Percentiles rank a stretch among this genome's conserved stretches.
These are phyloP conservation scores for Cheumatopsyche charites DNA, from an alignment of 1,140 invertebrate genomes.

Conservation along the genomic window DNA sequence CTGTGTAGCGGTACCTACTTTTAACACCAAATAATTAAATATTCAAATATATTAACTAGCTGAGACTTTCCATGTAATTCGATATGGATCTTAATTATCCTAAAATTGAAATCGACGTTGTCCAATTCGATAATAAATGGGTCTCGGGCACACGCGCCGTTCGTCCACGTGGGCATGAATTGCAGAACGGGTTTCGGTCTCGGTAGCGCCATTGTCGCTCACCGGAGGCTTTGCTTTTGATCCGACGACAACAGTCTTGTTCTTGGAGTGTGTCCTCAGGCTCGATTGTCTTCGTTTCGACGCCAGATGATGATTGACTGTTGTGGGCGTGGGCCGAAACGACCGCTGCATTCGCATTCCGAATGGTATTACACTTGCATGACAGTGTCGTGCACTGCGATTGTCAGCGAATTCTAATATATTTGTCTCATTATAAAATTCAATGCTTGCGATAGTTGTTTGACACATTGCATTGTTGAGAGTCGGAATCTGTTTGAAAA, in stretches of 20 bases:
- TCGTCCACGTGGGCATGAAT: constrained; percentile 43
- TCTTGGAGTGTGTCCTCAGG: constrained; percentile 13
- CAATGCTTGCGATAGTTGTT: no score
- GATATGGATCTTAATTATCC: neutral
- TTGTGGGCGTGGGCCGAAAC: neutral
- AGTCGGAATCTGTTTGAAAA: no score
- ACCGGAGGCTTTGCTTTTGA: no score
- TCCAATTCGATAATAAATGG: no score
- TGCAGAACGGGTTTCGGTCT: constrained; percentile 44
- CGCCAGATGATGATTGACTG: constrained; percentile 18
- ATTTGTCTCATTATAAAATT: no score
- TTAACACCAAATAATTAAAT: no score
- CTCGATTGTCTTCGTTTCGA: constrained; percentile 28
- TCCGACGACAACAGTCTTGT: constrained; percentile 26
- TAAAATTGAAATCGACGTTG: neutral
- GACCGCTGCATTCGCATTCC: constrained; percentile 19
- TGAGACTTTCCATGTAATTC: no score
- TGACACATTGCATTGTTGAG: no score
- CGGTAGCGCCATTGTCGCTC: constrained; percentile 43
- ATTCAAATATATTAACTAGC: no score
- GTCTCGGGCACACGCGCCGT: neutral
- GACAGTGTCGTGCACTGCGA: neutral
- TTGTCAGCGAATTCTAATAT: no score
- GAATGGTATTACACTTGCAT: constrained; percentile 1
- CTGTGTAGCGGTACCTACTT: no score